These are phyloP conservation scores for Drosophila watanabei DNA, from an alignment of 1,140 invertebrate genomes.

Conservation along the genomic window DNA sequence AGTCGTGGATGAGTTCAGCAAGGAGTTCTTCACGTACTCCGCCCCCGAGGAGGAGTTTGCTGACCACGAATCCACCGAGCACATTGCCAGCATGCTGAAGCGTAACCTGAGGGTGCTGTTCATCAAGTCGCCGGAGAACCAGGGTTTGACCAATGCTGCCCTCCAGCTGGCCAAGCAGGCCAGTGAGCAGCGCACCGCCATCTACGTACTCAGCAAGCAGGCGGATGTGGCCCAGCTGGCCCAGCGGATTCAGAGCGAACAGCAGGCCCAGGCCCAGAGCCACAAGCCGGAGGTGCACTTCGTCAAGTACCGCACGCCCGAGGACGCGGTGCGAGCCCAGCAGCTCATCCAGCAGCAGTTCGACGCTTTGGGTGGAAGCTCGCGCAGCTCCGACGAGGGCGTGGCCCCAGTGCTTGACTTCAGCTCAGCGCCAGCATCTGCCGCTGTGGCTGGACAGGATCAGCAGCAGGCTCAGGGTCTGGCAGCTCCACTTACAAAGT, in stretches of 20 bases:
- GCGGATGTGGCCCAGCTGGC: constrained; percentile 65
- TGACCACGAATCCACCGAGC: constrained; percentile 58
- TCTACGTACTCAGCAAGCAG: constrained; percentile 77
- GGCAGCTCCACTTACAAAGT: constrained; percentile 43
- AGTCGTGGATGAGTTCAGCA: constrained; percentile 66
- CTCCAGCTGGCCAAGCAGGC: constrained; percentile 74
- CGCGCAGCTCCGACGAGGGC: constrained; percentile 70
- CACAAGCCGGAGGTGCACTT: constrained; percentile 78
- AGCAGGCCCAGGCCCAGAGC: constrained; percentile 38
- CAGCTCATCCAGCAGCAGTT: constrained; percentile 76
- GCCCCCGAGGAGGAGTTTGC: constrained; percentile 73
- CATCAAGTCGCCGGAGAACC: constrained; percentile 74
- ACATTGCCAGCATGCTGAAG: constrained; percentile 64
- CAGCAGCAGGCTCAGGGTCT: constrained; percentile 14
- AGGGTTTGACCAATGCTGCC: constrained; percentile 68
- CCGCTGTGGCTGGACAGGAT: constrained; percentile 2
- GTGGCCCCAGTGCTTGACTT: constrained; percentile 73
- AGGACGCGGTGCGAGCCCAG: constrained; percentile 73
- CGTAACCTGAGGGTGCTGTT: constrained; percentile 72
- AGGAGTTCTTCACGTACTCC: constrained; percentile 69
- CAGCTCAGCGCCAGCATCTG: constrained; percentile 47
- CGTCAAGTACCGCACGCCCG: constrained; percentile 75
- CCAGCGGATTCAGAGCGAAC: constrained; percentile 53
- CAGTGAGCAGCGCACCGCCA: constrained; percentile 70
- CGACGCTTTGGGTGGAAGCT: constrained; percentile 66